Evolutionary conservation across 2,113 vertebrate genomes (phyloP), one percentile per base, ranked within the genome.

Genomic region (Cnemophilus loriae): DNA sequence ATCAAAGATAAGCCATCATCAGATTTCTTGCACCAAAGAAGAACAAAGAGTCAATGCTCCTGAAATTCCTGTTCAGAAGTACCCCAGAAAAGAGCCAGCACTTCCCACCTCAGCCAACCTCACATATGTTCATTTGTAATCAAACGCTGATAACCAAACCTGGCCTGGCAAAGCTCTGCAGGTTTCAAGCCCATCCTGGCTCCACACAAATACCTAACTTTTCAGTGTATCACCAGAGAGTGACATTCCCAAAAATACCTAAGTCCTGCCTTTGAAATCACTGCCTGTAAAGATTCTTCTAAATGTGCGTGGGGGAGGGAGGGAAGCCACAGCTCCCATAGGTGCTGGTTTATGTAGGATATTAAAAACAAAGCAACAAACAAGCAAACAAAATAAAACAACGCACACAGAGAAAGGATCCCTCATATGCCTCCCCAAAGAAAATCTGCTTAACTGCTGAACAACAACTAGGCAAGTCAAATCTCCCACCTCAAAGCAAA

Each of bases 31-130:
- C 82, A 84, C 89, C 37, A 3, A 82, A 75, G 78, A 90, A 95
- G 92, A 96, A 94, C 73, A 96, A 93, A 96, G 92, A 94, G 87
- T 8, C 82, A 92, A 44, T 75, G 64, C 87, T 94, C 87, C 87
- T 89, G 89, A 92, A 94, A 91, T 90, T 95, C 95, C 95, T 82
- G 92, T 95, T 96, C 68, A 86, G 95, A 90, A 94, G 73, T 92
- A 96, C 90, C 95, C 95, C 96, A 90, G 93, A 93, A 78, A 56
- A 46, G 53, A 84, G 84, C 69, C 76, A 94, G 88, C 64, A 71
- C 73, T 94, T 94, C 90, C 93, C 92, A 90, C 76, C 96, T 86
- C 80, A 67, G 84, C 74, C 91, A 90, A 80, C 55, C 95, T 96
- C 95, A 94, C 93, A 88, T 93, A 33, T 76, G 76, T 84, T 93